Base-by-base conservation (phyloP, 2,888 invertebrate species). In the Heliconius erato region DNA sequence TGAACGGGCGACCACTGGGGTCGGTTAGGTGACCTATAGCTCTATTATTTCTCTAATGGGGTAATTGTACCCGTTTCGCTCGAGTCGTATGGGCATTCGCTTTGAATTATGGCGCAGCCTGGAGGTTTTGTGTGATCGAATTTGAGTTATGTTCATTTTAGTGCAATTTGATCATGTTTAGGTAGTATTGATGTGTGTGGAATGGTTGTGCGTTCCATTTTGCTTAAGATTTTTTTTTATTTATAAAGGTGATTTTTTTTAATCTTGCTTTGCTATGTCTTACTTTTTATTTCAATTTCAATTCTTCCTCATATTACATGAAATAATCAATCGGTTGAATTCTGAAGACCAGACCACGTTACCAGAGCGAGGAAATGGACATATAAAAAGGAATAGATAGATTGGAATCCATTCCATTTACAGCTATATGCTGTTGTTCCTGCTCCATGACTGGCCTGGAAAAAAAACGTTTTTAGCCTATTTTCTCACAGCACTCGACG, bases 31-130 rank as follows among this genome's bases (percentile, higher is more conserved):
- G 76, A 65, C 32, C 74, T 68, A 79, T 49, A 59, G 77, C 26
- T 69, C 80, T 74, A 68, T 79, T 83, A 80, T 68, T 80, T 69
- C 68, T 72, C 72, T 44, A 69, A 76, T 74, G 35, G 40, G 23
- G 69, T 81, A 81, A 69, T 77, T 77, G 77, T 74, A 72, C 26
- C 40, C 40, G 28, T 26, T 26, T 67, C 28, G 44, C 1, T 35
- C 44, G 26, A 28, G 67, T 44, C 67, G 12, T 78, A 26, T 49
- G 78, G 67, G 16, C 78, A 68, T 78, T 78, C n/a, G 6, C 11
- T 23, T 49, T 68, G 68, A 68, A 26, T 49, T 68, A 78, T 67
- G 3, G 49, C 26, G 9, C 3, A 7, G 35, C 16, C 59, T 63
- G n/a, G 14, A 76, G 16, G 59, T 74, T 74, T n/a, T 59, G 71